Conservation (phyloP, 2,113 vertebrate genomes). For the Trichechus manatus region DNA sequence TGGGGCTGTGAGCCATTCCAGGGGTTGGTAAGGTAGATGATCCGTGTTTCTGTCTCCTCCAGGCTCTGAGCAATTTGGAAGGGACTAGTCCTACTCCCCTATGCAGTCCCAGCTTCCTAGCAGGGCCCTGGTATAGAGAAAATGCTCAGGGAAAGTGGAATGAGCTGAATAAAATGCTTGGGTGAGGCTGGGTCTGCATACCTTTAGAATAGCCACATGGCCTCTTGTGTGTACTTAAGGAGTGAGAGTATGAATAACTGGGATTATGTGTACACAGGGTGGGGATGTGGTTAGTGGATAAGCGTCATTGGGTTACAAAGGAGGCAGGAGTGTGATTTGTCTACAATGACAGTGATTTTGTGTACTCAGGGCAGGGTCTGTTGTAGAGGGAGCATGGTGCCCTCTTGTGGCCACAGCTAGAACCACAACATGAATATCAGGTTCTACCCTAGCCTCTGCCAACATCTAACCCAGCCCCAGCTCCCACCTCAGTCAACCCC, state of each 20-base stretch:
- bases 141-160: background rate
- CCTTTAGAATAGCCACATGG: background rate
- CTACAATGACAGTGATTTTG: background rate
- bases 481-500: background rate
- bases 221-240: background rate
- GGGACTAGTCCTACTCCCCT: background rate
- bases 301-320: background rate
- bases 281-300: background rate
- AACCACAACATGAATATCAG: background rate
- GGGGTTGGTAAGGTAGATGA: too few relatives aligned
- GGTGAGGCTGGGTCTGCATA: background rate
- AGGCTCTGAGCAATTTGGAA: background rate
- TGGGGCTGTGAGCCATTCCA: background rate
- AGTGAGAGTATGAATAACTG: constrained; percentile 21
- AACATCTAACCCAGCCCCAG: background rate
- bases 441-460: background rate
- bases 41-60: background rate
- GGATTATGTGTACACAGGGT: constrained; percentile 63
- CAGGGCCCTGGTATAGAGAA: background rate
- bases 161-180: background rate
- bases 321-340: background rate
- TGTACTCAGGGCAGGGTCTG: background rate
- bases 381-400: background rate
- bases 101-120: background rate
- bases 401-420: constrained; percentile 61